Evolutionary conservation across 2,888 invertebrate genomes (phyloP).

Genomic region (Hypena proboscidalis): DNA sequence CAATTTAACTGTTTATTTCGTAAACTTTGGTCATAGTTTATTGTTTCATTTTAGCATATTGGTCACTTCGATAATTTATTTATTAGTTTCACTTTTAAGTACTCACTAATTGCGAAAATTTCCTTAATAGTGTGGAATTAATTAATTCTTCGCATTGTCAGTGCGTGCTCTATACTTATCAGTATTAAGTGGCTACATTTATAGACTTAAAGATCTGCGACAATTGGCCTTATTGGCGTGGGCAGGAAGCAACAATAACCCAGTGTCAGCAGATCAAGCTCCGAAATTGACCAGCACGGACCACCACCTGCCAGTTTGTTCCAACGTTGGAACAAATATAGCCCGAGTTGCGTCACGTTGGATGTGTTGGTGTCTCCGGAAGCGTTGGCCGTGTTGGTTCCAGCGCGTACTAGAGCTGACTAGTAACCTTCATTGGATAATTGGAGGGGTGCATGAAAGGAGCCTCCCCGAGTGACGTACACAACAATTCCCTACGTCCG

Average conservation of each 20-base stretch:
- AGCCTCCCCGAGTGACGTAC: no score
- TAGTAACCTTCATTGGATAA: constrained; percentile 46
- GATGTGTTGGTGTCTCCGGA: constrained; percentile 28
- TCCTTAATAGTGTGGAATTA: no score
- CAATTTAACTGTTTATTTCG: constrained; percentile 30
- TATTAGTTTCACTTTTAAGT: not conserved
- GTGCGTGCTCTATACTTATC: not conserved
- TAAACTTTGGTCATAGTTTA: constrained; percentile 7
- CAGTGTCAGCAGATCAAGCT: constrained; percentile 62
- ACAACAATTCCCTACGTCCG: no score
- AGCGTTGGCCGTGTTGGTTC: constrained; percentile 32
- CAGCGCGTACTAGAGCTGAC: constrained; percentile 49
- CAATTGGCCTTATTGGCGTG: constrained; percentile 50
- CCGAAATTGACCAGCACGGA: constrained; percentile 49
- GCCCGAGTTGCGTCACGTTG: constrained; percentile 23
- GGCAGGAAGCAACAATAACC: constrained; percentile 60
- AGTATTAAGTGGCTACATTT: constrained; percentile 41
- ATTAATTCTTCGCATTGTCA: not conserved
- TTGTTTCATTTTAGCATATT: no score
- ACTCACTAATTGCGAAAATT: not conserved
- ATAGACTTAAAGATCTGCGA: constrained; percentile 42
- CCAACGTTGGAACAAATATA: constrained; percentile 40
- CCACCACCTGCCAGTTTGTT: constrained; percentile 47
- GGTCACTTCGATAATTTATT: no score
- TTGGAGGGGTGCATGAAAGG: no score